Evolutionary conservation across 2,888 invertebrate species (phyloP).

Genomic region (Apamea epomidion): DNA sequence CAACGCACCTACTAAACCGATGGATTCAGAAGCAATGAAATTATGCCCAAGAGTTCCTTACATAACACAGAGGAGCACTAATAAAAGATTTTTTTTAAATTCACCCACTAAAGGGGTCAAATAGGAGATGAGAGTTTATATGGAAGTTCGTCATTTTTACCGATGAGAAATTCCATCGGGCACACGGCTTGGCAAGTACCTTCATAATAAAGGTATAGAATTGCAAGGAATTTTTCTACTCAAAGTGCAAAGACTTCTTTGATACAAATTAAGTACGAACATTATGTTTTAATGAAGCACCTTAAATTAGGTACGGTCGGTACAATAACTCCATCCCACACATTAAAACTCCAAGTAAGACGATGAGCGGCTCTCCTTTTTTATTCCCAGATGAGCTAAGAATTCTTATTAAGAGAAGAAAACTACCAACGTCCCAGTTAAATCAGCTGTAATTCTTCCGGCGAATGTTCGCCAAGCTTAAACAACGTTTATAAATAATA

Average conservation of each 20-base stretch:
- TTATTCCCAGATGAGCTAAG: constrained; percentile 37
- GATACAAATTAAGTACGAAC: neutral
- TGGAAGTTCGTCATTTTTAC: neutral
- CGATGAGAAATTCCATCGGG: neutral
- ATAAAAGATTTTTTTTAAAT: neutral
- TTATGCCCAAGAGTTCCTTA: neutral
- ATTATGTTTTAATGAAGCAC: constrained; percentile 2
- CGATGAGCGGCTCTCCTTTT: constrained; percentile 29
- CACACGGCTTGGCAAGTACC: neutral
- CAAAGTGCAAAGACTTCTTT: neutral
- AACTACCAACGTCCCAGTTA: constrained; percentile 48
- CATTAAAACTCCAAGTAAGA: constrained; percentile 17
- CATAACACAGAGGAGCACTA: neutral
- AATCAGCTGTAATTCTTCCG: constrained; percentile 60
- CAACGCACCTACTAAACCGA: too few relatives aligned
- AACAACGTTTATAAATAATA: constrained; percentile 66
- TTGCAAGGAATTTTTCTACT: neutral
- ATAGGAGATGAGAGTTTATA: neutral
- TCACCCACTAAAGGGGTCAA: neutral
- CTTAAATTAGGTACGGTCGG: constrained; percentile 2
- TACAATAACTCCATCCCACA: constrained; percentile 4
- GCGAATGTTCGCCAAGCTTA: constrained; percentile 59
- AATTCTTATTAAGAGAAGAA: constrained; percentile 57
- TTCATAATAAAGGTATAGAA: neutral
- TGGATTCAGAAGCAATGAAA: neutral